phyloP scores from a whole-genome alignment of 2,888 invertebrate species.

The Mimumesa dahlbomi region DNA sequence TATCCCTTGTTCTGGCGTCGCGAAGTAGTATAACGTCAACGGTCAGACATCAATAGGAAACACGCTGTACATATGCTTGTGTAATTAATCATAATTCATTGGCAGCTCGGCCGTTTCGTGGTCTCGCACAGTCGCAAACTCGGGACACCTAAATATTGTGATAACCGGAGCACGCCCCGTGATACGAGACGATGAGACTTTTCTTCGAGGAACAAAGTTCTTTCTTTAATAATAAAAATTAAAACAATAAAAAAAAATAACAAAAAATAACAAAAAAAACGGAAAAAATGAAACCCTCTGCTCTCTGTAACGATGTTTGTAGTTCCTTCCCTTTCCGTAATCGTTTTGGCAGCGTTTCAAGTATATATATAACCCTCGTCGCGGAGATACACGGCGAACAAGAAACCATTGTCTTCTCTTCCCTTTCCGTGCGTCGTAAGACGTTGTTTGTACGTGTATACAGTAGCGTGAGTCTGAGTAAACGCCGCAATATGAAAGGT shows the following conservation, averaged over 20 bases:
- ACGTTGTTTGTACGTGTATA: conserved; percentile 13
- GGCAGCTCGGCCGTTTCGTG: conserved; percentile 3
- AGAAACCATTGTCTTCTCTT: conserved; percentile 54
- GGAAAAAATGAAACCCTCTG: conserved; percentile 1
- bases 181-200: not conserved
- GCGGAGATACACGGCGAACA: conserved; percentile 41
- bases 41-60: conserved; percentile 20
- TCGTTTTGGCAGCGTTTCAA: conserved; percentile 69
- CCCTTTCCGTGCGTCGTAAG: conserved; percentile 32
- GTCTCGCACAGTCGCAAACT: conserved; percentile 11
- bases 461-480: conserved; percentile 8
- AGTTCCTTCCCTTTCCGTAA: conserved; percentile 38
- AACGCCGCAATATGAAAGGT: conserved; percentile 11
- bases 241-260: not conserved
- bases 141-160: not conserved
- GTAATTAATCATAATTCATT: conserved; percentile 26
- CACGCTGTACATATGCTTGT: not conserved
- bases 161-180: not conserved
- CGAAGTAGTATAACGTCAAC: not conserved
- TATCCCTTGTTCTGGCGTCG: not conserved
- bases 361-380: conserved; percentile 43
- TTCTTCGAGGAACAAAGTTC: conserved; percentile 5
- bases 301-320: conserved; percentile 12
- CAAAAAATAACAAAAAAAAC: not conserved
- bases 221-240: conserved; percentile 15